Evolutionary conservation across 2,797 vertebrate species (phyloP).

Genomic region (Phataginus tricuspis): DNA sequence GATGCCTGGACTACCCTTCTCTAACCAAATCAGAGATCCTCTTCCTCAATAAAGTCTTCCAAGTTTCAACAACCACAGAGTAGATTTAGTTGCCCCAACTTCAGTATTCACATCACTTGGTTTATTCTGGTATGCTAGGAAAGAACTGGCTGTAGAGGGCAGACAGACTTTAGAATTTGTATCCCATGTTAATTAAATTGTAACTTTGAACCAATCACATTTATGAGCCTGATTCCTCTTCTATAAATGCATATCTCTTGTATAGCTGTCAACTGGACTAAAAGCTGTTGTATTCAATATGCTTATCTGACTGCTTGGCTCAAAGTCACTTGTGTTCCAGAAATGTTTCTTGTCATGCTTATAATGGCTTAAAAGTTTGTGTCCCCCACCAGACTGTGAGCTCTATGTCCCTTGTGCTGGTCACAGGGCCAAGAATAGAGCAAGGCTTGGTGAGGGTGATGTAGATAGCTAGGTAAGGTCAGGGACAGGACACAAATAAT

Average conservation of each 20-base stretch:
- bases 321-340: neutral
- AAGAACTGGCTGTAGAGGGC: neutral
- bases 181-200: slow-evolving; percentile 21
- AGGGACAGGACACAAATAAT: neutral
- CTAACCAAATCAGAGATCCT: neutral
- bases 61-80: neutral
- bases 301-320: neutral
- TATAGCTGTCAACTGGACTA: neutral
- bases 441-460: neutral
- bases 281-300: neutral
- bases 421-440: slow-evolving; percentile 18
- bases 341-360: slow-evolving; percentile 19
- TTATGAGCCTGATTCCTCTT: neutral
- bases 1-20: neutral
- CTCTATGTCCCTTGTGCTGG: neutral
- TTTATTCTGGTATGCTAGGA: neutral
- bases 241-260: slow-evolving; percentile 3
- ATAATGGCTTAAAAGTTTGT: neutral
- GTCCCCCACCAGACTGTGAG: neutral
- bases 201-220: slow-evolving; percentile 31
- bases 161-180: slow-evolving; percentile 8
- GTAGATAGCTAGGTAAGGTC: slow-evolving; percentile 6
- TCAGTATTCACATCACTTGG: neutral
- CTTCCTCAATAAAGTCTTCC: neutral
- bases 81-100: neutral